Evolutionary conservation across 1,140 invertebrate species (phyloP), one percentile per base, ranked within the genome.

Genomic region (Drosophila tani): DNA sequence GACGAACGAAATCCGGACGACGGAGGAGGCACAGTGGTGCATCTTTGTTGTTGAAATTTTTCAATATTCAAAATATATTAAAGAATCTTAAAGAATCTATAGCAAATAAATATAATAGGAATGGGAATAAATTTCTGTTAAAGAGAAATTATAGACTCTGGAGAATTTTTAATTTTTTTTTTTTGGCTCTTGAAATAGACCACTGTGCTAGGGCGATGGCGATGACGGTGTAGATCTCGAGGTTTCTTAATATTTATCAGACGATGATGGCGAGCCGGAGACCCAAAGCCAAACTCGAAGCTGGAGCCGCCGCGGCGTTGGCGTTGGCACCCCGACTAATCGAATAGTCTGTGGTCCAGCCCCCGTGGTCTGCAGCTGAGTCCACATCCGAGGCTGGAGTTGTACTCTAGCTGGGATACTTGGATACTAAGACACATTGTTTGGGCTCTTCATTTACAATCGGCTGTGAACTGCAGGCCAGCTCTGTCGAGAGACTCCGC

Each of bases 181-280:
- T 53, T 17, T 19, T 19, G 12, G 3, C 6, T 19, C 4, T 1
- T 3, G 7, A 7, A 15, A 19, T 15, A 7, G 15, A 55, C 53
- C 53, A 40, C 53, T 56, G 53, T 56, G 49, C 60, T 62, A 60
- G 64, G 59, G 60, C 79, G 58, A 67, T 63, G 82, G 79, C 76
- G 82, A 86, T 87, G 82, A 86, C 83, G 76, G 64, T 84, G 82
- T 85, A 71, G 79, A 86, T 86, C 69, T 82, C 58, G 60, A 74
- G 79, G 79, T 86, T 73, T 79, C 70, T 87, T 87, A 86, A 86
- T 86, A 81, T 74, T 79, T 79, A 85, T 85, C 82, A 86, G 82
- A 81, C 82, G 73, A 51, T 75, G 80, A 83, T 83, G 81, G 63
- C 50, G 68, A 69, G 65, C 56, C 60, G 49, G 46, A 74, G 53